A percentile compares a stretch with the other conserved stretches of the same genome.
These are phyloP conservation scores for Plemyria rubiginata DNA, from an alignment of 2,888 invertebrate species.

Conservation along the genomic window DNA sequence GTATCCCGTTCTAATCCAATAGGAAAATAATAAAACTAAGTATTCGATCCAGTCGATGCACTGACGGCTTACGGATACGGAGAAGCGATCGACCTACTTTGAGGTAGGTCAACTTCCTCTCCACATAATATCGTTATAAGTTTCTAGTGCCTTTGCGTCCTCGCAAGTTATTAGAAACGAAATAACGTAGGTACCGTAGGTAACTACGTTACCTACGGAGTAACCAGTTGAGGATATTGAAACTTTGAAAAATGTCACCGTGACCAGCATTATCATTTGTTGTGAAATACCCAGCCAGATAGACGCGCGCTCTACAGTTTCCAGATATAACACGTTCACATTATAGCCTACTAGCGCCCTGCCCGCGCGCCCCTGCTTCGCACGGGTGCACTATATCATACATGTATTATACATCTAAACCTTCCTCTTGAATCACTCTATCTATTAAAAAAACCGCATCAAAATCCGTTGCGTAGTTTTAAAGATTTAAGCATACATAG, in stretches of 20 bases:
- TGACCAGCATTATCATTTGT: background rate
- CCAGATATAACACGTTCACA: conserved; percentile 16
- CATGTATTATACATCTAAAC: no score
- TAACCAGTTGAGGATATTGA: background rate
- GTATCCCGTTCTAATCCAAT: conserved; percentile 19
- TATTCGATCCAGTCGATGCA: conserved; percentile 21
- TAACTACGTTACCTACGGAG: no score
- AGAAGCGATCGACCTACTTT: conserved; percentile 28
- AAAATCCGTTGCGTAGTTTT: no score
- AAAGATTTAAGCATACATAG: no score
- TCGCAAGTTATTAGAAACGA: conserved; percentile 7
- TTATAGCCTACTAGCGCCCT: no score
- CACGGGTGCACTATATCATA: no score
- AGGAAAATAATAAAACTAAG: conserved; percentile 25
- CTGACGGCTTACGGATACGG: conserved; percentile 20
- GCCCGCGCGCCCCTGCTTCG: no score
- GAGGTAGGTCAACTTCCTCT: conserved; percentile 25
- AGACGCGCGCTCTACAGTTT: background rate
- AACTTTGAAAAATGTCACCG: background rate
- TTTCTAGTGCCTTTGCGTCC: conserved; percentile 9
- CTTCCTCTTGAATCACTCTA: no score
- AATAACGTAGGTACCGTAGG: no score
- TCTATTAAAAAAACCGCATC: no score
- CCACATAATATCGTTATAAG: conserved; percentile 18
- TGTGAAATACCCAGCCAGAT: conserved; percentile 3